Evolutionary conservation across 1,140 invertebrate species (phyloP).

Genomic region (Pogonognathellus flavescens): DNA sequence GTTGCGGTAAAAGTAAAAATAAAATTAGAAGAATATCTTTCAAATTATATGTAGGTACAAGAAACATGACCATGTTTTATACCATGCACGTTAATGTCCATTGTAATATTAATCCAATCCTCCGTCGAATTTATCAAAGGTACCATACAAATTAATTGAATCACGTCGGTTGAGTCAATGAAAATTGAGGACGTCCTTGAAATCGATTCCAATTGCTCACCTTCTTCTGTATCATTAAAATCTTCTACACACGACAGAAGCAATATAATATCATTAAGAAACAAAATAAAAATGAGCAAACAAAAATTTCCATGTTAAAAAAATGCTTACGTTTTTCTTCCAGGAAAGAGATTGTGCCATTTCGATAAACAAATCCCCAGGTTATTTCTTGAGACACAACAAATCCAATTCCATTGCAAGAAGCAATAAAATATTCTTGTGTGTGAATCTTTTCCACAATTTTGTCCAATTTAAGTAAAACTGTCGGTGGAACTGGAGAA

Average conservation of each 20-base stretch:
- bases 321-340: background rate
- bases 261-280: background rate
- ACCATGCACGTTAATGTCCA: background rate
- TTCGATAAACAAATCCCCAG: background rate
- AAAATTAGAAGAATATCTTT: no score
- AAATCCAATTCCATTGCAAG: background rate
- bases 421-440: background rate
- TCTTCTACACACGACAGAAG: background rate
- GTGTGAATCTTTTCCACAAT: background rate
- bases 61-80: no score
- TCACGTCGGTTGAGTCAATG: background rate
- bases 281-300: no score
- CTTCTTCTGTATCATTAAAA: background rate
- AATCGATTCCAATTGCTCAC: background rate
- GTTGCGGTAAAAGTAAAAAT: no score
- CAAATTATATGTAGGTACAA: no score
- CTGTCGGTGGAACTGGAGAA: background rate
- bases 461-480: background rate
- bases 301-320: background rate
- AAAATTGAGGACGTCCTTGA: background rate
- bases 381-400: background rate
- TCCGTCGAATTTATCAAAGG: background rate
- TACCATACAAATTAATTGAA: background rate
- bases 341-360: background rate
- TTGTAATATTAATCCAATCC: background rate